phyloP scores from a whole-genome alignment of 2,113 vertebrate genomes.

The Seriola aureovittata region DNA sequence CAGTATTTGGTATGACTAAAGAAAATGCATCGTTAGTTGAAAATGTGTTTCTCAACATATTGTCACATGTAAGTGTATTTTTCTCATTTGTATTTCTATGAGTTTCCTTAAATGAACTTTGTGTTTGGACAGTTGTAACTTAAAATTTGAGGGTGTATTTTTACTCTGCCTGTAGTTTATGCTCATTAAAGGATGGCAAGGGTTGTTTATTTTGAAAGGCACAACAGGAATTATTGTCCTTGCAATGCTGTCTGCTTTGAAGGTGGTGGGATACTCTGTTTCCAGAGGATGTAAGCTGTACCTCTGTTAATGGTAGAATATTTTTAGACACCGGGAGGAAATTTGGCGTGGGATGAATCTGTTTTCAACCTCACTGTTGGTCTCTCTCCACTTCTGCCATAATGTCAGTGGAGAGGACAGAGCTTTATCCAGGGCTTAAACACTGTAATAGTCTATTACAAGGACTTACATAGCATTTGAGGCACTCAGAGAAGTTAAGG shows the following conservation, averaged over 20 bases:
- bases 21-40: not conserved
- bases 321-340: slow-evolving; percentile 68
- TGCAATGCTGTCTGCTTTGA: not conserved
- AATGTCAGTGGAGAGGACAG: not conserved
- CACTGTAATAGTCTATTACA: not conserved
- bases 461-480: not conserved
- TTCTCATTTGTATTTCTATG: not conserved
- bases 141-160: not conserved
- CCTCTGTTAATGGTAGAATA: slow-evolving; percentile 58
- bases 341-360: slow-evolving; percentile 52
- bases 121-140: not conserved
- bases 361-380: slow-evolving; percentile 22
- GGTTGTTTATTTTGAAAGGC: slow-evolving; percentile 49
- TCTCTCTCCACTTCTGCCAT: not conserved
- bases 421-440: not conserved
- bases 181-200: not conserved
- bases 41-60: not conserved
- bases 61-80: not conserved
- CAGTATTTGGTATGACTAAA: not conserved
- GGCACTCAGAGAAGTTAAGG: not conserved
- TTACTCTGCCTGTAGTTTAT: not conserved
- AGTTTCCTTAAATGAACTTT: too few species aligned
- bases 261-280: not conserved
- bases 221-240: rapidly evolving
- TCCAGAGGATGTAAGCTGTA: slow-evolving; percentile 62